Conservation (phyloP, 2,888 invertebrate species). For the Drosophila fungiperda region DNA sequence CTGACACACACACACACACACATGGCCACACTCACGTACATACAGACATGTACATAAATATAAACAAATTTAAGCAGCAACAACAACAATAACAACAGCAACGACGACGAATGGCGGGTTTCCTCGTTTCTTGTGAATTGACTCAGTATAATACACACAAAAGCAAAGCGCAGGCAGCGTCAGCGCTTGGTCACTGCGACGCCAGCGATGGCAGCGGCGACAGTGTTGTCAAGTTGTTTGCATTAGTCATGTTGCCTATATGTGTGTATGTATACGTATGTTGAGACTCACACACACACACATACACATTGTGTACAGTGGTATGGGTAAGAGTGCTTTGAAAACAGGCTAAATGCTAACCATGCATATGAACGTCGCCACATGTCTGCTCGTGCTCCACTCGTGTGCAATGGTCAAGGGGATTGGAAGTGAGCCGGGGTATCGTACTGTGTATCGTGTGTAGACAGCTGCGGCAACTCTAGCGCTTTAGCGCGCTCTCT, state of each 20-base stretch:
- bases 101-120: slow-evolving; percentile 74
- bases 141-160: slow-evolving; percentile 67
- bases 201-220: slow-evolving; percentile 44
- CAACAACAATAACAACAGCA: slow-evolving; percentile 39
- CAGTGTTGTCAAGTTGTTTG: slow-evolving; percentile 78
- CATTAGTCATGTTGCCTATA: slow-evolving; percentile 68
- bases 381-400: slow-evolving; percentile 68
- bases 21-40: slow-evolving; percentile 20
- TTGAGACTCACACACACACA: slow-evolving; percentile 5
- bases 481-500: slow-evolving; percentile 44
- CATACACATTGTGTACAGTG: slow-evolving; percentile 13
- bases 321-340: slow-evolving; percentile 30
- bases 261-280: slow-evolving; percentile 16
- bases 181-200: slow-evolving; percentile 41
- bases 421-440: slow-evolving; percentile 6
- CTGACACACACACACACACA: slow-evolving; percentile 23
- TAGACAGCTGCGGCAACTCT: slow-evolving; percentile 74
- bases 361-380: slow-evolving; percentile 45
- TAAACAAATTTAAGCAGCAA: slow-evolving; percentile 56
- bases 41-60: slow-evolving; percentile 34
- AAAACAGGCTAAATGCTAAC: slow-evolving; percentile 49
- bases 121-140: slow-evolving; percentile 83
- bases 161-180: slow-evolving; percentile 58
- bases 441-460: slow-evolving; percentile 36
- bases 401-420: slow-evolving; percentile 29